Evolutionary conservation across 2,113 vertebrate genomes (phyloP).

Genomic region (Macrotis lagotis): DNA sequence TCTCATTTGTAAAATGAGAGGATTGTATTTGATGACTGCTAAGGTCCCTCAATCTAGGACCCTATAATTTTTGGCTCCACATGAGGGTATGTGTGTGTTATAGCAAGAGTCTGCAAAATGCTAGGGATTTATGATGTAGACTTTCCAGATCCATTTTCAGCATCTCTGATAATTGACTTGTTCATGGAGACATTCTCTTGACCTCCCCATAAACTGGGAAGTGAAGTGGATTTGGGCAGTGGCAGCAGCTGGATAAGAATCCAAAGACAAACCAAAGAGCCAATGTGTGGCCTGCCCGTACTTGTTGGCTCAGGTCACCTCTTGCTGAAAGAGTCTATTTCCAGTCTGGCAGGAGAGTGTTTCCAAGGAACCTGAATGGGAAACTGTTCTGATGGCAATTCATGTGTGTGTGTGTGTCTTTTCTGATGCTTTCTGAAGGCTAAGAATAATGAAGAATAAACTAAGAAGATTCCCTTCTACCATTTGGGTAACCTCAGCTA

Average conservation of each 20-base stretch:
- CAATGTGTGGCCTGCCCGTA: conserved; percentile 14
- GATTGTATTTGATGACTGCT: too few species aligned
- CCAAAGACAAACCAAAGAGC: not conserved
- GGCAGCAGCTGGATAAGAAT: conserved; percentile 11
- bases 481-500: not conserved
- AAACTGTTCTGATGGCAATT: not conserved
- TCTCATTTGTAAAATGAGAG: not conserved
- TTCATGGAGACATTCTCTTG: conserved; percentile 23
- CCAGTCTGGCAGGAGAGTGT: not conserved
- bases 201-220: conserved; percentile 60
- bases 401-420: too few species aligned
- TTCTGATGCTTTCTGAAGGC: not conserved
- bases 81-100: not conserved
- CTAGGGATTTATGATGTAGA: not conserved
- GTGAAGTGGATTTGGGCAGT: conserved; percentile 12
- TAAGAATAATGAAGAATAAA: not conserved
- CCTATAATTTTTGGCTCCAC: not conserved
- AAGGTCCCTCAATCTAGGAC: too few species aligned
- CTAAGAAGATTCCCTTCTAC: not conserved
- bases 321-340: conserved; percentile 40
- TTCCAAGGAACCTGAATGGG: conserved; percentile 38
- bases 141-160: not conserved
- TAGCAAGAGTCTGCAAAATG: not conserved
- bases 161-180: not conserved
- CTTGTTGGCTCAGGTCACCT: conserved; percentile 37